Evolutionary conservation across 2,888 invertebrate genomes (phyloP).

Genomic region (Leistus spinibarbis): DNA sequence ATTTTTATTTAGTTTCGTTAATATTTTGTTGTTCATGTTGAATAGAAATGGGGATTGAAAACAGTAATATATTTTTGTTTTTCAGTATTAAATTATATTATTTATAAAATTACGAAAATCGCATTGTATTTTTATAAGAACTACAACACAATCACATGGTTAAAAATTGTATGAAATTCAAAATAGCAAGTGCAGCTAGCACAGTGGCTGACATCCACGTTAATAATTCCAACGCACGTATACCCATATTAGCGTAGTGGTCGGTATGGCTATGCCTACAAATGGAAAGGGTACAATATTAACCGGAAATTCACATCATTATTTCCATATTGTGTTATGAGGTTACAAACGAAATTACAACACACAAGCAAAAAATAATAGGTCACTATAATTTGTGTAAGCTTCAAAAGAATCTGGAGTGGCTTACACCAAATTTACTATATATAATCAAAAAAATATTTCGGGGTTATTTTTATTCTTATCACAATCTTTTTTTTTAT

Average conservation of each 20-base stretch:
- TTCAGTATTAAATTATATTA: background rate
- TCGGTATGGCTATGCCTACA: no score
- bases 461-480: no score
- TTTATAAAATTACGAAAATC: constrained; percentile 3
- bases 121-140: background rate
- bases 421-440: no score
- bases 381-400: no score
- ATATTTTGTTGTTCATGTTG: no score
- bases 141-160: background rate
- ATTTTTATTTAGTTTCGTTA: background rate
- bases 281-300: background rate
- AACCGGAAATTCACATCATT: background rate
- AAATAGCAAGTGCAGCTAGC: background rate
- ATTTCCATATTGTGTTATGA: background rate
- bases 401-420: no score
- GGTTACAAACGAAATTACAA: background rate
- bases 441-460: no score
- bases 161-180: constrained; percentile 17
- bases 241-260: background rate
- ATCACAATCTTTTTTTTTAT: no score
- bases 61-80: background rate
- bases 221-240: constrained; percentile 13
- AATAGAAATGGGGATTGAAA: background rate
- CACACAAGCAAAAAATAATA: no score
- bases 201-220: constrained; percentile 2